Conservation (phyloP, 2,113 vertebrate genomes). For the Myotis brandtii region DNA sequence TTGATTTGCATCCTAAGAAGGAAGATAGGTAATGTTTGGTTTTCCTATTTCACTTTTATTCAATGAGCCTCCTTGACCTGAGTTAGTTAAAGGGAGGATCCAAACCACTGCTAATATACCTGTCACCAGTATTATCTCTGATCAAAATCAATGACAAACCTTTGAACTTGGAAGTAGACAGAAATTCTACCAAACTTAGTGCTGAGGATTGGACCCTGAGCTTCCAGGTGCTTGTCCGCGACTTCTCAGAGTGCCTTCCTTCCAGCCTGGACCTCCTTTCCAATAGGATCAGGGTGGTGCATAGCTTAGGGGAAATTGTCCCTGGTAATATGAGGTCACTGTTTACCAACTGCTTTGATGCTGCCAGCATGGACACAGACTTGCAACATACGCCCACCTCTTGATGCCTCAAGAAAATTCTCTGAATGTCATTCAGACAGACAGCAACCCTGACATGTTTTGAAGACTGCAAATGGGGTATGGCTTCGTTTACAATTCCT, state of each 20-base stretch:
- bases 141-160: not conserved
- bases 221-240: not conserved
- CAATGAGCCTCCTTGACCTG: not conserved
- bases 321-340: not conserved
- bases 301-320: not conserved
- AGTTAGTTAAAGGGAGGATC: not conserved
- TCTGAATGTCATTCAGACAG: conserved; percentile 67
- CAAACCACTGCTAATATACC: not conserved
- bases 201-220: not conserved
- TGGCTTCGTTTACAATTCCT: conserved; percentile 77
- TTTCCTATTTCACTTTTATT: conserved; percentile 16
- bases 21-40: not conserved
- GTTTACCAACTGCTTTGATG: not conserved
- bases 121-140: not conserved
- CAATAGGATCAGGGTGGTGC: not conserved
- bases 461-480: conserved; percentile 71
- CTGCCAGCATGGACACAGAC: conserved; percentile 3
- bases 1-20: not conserved
- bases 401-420: conserved; percentile 48
- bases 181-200: not conserved
- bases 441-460: conserved; percentile 37
- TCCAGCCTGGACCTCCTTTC: not conserved
- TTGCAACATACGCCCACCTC: conserved; percentile 49
- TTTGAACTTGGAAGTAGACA: not conserved
- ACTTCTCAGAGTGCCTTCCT: not conserved